Evolutionary conservation across 2,797 vertebrate species (phyloP).

Genomic region (Vultur gryphus): DNA sequence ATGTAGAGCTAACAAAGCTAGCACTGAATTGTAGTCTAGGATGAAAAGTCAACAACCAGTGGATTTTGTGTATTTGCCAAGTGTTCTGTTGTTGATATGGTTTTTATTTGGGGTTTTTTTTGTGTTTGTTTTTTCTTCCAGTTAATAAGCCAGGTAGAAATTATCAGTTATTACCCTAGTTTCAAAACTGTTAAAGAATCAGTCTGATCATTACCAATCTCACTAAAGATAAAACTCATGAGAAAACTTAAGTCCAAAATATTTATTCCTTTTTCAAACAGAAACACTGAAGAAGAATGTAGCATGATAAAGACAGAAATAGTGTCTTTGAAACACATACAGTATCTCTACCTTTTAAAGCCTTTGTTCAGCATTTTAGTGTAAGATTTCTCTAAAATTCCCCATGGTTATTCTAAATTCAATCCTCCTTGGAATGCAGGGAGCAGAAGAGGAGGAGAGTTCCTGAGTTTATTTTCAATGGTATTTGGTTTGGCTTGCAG

Average conservation of each 20-base stretch:
- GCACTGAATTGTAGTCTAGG: not conserved
- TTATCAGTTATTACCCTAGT: not conserved
- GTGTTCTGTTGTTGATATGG: not conserved
- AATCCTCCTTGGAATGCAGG: conserved; percentile 26
- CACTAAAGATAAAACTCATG: not conserved
- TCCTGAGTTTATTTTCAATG: conserved; percentile 55
- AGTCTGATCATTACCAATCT: not conserved
- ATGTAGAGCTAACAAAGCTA: not conserved
- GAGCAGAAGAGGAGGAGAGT: conserved; percentile 13
- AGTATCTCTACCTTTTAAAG: not conserved
- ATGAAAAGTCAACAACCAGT: not conserved
- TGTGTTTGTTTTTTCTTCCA: not conserved
- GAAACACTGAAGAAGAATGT: not conserved
- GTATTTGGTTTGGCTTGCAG: conserved; percentile 11
- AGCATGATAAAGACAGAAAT: not conserved
- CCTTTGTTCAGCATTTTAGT: not conserved
- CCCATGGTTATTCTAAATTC: conserved; percentile 18
- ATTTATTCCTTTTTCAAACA: not conserved
- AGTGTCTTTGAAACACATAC: not conserved
- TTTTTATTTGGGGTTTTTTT: not conserved
- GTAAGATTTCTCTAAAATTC: conserved; percentile 8
- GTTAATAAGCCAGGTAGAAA: not conserved
- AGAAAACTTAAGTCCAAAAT: not conserved
- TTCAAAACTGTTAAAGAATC: not conserved
- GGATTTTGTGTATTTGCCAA: not conserved